Evolutionary conservation across 2,113 vertebrate species (phyloP).

Genomic region (Bufo gargarizans): DNA sequence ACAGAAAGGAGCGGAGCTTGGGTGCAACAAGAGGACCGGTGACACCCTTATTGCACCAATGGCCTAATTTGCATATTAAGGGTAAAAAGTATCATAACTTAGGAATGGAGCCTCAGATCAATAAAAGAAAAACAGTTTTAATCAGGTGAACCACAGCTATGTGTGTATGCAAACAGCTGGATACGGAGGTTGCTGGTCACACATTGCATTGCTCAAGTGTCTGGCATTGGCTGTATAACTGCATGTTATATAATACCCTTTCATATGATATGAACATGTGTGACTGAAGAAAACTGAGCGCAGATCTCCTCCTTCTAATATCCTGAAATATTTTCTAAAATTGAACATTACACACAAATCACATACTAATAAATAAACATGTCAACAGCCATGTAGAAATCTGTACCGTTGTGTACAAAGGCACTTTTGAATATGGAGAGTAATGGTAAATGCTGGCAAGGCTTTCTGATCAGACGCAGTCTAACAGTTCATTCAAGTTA

Average conservation of each 20-base stretch:
- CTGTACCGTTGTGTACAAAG: constrained; percentile 35
- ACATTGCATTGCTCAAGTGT: no score
- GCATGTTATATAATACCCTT: not conserved
- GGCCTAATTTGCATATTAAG: no score
- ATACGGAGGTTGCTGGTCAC: no score
- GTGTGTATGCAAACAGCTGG: no score
- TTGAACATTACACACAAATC: not conserved
- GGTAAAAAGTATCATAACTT: no score
- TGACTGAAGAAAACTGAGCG: not conserved
- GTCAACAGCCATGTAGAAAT: not conserved
- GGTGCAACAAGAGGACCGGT: no score
- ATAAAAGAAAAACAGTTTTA: no score
- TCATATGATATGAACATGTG: not conserved
- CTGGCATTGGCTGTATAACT: no score
- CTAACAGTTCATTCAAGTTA: not conserved
- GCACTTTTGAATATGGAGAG: constrained; percentile 40
- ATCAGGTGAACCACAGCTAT: no score
- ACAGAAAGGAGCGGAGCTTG: no score
- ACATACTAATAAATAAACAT: constrained; percentile 21
- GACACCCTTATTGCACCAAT: no score
- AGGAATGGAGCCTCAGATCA: no score
- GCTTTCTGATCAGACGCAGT: constrained; percentile 2
- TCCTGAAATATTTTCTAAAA: not conserved
- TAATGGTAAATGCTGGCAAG: not conserved
- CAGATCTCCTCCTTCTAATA: not conserved